phyloP scores from a whole-genome alignment of 2,888 invertebrate genomes.

The Schizotus pectinicornis region DNA sequence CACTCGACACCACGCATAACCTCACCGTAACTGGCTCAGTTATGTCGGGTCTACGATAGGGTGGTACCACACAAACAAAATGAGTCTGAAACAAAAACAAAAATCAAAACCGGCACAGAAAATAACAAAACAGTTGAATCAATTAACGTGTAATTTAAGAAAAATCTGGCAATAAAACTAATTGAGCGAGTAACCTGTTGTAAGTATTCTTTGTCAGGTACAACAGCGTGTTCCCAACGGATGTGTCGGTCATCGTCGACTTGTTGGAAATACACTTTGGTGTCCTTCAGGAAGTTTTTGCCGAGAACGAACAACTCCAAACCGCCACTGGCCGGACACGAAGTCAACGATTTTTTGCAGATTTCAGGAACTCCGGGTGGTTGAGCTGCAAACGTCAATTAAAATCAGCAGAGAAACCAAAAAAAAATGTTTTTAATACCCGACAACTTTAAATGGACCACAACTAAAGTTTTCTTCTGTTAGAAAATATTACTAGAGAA shows the following conservation, averaged over 20 bases:
- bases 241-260: constrained; percentile 62
- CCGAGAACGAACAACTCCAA: constrained; percentile 86
- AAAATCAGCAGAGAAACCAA: background rate
- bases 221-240: constrained; percentile 81
- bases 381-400: constrained; percentile 69
- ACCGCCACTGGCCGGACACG: constrained; percentile 81
- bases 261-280: constrained; percentile 79
- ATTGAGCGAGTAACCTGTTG: too few species aligned
- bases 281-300: constrained; percentile 92
- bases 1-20: constrained; percentile 82
- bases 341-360: constrained; percentile 84
- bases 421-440: background rate
- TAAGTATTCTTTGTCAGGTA: constrained; percentile 86
- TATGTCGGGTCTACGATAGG: constrained; percentile 73
- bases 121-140: too few species aligned
- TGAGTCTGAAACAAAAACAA: constrained; percentile 71
- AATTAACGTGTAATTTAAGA: too few species aligned
- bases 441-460: background rate
- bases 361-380: constrained; percentile 93
- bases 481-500: too few species aligned
- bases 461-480: background rate
- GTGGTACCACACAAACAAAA: constrained; percentile 84
- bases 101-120: background rate
- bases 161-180: too few species aligned
- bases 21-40: constrained; percentile 75